Evolutionary conservation across 2,113 vertebrate species (phyloP).

Genomic region (Oncorhynchus keta): DNA sequence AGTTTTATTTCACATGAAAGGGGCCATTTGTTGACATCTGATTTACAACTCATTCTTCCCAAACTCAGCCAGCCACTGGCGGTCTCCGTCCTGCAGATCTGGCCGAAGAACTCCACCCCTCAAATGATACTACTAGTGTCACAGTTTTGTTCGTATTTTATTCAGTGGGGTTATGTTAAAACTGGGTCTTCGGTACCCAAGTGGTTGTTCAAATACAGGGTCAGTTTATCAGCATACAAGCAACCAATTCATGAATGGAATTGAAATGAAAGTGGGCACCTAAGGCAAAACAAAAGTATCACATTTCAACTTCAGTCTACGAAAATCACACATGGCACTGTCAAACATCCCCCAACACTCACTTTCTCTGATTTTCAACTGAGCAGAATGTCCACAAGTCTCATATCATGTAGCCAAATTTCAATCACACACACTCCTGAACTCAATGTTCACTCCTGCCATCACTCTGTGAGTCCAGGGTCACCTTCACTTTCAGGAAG

Average conservation of each 20-base stretch:
- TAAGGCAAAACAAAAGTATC: not conserved
- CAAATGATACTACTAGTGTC: no score
- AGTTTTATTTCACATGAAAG: no score
- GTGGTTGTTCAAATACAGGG: not conserved
- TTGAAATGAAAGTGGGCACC: not conserved
- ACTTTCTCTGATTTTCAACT: not conserved
- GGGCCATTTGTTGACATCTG: no score
- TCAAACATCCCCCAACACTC: not conserved
- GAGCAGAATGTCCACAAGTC: not conserved
- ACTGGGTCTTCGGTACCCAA: not conserved
- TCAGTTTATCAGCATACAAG: not conserved
- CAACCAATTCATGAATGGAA: not conserved
- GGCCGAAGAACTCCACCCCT: no score
- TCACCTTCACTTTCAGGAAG: constrained; percentile 1
- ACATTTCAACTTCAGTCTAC: not conserved
- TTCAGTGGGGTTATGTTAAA: no score
- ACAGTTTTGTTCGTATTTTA: no score
- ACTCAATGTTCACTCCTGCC: not conserved
- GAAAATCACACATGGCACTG: not conserved
- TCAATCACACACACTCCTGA: not conserved
- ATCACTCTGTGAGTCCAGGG: not conserved
- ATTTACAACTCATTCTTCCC: no score
- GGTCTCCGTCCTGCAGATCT: no score
- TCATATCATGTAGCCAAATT: not conserved
- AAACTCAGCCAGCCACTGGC: no score